Evolutionary conservation across 1,140 invertebrate genomes (phyloP), one percentile per base, ranked within the genome.

Genomic region (Pogonomyrmex barbatus): DNA sequence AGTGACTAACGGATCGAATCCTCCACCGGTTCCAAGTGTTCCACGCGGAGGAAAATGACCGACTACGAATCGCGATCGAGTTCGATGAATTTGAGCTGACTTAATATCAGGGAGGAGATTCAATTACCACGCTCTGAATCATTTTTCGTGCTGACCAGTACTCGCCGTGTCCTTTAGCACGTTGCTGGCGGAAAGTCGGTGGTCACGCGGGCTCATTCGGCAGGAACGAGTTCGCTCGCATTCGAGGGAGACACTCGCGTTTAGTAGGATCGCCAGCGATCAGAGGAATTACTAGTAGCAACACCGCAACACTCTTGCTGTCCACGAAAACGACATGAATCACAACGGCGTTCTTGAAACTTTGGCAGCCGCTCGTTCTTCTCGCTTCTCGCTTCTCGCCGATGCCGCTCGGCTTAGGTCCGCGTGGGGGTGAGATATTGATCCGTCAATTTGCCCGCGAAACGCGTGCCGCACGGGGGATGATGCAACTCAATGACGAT

Each of bases 341-440:
- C 68, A 67, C 39, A 10, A 89, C 75, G n/a, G 33, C 54, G 52
- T 77, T 52, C 76, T 78, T 24, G 65, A 86, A 87, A 85, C 77
- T 91, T 88, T 65, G 30, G 47, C 45, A 75, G 77, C 62, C 50
- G 86, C 63, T 47, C 68, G 36, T 5, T 42, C 63, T 83, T 24
- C 33, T 73, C 67, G 47, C 75, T 65, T 42, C 2, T 30, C 47
- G 24, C 24, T 24, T 54, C 76, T 24, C 33, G n/a, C 30, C 58
- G 63, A 75, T 83, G 56, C 81, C 88, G 87, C 45, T 63, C 42
- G 4, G 45, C 62, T 81, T n/a, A 42, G 54, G 50, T 83, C 67
- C 67, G 89, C 67, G 87, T 92, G 87, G 90, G 91, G 91, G 90
- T 92, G 88, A 89, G 54, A 93, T 93, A 93, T 93, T 93, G 92